Conservation (phyloP, 2,797 vertebrate genomes). For the Sebastes aleutianus region DNA sequence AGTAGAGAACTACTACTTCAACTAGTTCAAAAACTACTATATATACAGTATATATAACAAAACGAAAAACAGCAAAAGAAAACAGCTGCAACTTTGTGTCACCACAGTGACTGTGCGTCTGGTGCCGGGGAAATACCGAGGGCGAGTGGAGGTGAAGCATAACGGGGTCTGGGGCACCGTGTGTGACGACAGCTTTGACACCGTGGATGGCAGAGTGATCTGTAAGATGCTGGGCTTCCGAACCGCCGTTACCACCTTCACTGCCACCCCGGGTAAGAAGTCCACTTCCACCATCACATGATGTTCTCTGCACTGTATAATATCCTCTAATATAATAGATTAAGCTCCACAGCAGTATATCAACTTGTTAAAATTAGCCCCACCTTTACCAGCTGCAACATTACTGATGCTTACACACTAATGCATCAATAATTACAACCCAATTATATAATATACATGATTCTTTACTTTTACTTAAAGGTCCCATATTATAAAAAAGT, state of each 20-base stretch:
- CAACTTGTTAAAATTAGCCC: background rate
- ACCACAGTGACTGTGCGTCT: conserved; percentile 56
- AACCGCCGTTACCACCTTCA: fast-evolving
- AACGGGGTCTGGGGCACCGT: conserved; percentile 85
- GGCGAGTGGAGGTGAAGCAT: conserved; percentile 85
- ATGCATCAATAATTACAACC: no score
- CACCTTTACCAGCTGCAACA: background rate
- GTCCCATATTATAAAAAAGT: no score
- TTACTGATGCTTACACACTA: no score
- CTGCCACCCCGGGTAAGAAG: conserved; percentile 69
- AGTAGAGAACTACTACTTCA: background rate
- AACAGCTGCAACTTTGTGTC: background rate
- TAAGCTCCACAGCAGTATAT: background rate
- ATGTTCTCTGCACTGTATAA: background rate
- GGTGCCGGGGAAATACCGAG: conserved; percentile 42
- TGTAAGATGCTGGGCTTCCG: conserved; percentile 87
- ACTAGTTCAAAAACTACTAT: background rate
- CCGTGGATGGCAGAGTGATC: conserved; percentile 75
- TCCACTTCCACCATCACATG: background rate
- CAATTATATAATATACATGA: background rate
- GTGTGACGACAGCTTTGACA: conserved; percentile 85
- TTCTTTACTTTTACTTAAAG: background rate
- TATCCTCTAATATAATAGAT: background rate
- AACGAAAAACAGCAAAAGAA: no score
- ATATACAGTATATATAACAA: background rate